These are phyloP conservation scores for Eurystomus gularis DNA, from an alignment of 2,113 vertebrate genomes.

Conservation along the genomic window DNA sequence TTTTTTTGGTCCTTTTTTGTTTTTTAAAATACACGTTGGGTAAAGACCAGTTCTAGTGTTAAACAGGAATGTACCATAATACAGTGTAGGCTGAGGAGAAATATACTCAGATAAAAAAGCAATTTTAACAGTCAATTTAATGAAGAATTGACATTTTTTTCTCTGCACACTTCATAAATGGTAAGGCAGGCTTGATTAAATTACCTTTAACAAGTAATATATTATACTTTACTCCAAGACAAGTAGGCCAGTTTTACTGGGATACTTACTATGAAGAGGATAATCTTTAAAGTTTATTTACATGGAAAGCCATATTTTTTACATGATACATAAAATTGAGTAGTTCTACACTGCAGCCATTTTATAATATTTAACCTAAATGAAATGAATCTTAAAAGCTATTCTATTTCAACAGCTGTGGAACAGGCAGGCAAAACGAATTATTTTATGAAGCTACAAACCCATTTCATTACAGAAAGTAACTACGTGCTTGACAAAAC, in stretches of 20 bases:
- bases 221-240: conserved; percentile 63
- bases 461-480: background rate
- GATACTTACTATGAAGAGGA: conserved; percentile 44
- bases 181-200: conserved; percentile 37
- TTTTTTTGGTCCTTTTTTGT: background rate
- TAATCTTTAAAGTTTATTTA: conserved; percentile 53
- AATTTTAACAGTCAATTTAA: conserved; percentile 23
- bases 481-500: background rate
- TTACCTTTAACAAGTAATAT: conserved; percentile 60
- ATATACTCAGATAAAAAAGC: background rate
- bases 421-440: background rate
- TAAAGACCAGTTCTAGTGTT: background rate
- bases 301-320: conserved; percentile 39
- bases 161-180: conserved; percentile 20
- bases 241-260: conserved; percentile 70
- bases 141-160: background rate
- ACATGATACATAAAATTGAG: conserved; percentile 49
- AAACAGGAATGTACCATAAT: background rate
- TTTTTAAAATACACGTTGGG: background rate
- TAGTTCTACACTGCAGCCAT: conserved; percentile 49
- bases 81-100: background rate
- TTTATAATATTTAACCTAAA: conserved; percentile 46
- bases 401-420: conserved; percentile 15
- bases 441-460: background rate
- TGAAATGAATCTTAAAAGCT: conserved; percentile 33